A percentile compares a stretch with the other conserved stretches of the same genome.
Conservation (phyloP, 2,888 invertebrate species). For the Patella pellucida region DNA sequence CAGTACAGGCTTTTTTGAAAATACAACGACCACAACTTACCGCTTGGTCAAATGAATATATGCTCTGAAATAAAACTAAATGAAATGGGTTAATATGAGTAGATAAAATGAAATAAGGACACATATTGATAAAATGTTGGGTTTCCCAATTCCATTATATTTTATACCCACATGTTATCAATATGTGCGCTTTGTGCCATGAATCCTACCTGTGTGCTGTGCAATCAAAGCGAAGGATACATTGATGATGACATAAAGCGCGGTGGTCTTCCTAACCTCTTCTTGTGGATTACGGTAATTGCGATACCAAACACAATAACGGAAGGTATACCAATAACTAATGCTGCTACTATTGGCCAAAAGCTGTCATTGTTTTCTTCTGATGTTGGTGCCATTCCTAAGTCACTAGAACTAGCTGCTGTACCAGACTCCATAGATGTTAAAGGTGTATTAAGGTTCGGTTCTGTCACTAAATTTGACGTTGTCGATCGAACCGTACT, state of each 20-base stretch:
- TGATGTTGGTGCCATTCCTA: neutral
- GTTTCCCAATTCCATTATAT: no score
- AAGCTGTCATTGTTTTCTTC: slow-evolving; percentile 25
- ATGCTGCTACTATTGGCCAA: slow-evolving; percentile 43
- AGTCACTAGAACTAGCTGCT: slow-evolving; percentile 1
- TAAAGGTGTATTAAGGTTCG: slow-evolving; percentile 5
- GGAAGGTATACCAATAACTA: slow-evolving; percentile 46
- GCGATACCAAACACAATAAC: slow-evolving; percentile 46
- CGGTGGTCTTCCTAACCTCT: slow-evolving; percentile 34
- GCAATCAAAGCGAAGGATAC: slow-evolving; percentile 28
- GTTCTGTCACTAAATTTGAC: neutral
- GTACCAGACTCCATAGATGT: neutral
- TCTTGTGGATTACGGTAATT: slow-evolving; percentile 41
- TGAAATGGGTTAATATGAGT: no score
- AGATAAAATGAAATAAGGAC: no score
- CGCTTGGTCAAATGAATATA: no score
- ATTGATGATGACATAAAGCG: slow-evolving; percentile 25
- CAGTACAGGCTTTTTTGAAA: no score
- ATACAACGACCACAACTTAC: no score
- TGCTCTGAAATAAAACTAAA: no score
- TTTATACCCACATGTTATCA: no score
- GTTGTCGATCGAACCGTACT: neutral
- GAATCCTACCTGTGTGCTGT: slow-evolving; percentile 10
- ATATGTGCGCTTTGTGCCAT: neutral
- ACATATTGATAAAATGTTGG: no score